phyloP scores from a whole-genome alignment of 2,888 invertebrate species.

The Ormia ochracea region DNA sequence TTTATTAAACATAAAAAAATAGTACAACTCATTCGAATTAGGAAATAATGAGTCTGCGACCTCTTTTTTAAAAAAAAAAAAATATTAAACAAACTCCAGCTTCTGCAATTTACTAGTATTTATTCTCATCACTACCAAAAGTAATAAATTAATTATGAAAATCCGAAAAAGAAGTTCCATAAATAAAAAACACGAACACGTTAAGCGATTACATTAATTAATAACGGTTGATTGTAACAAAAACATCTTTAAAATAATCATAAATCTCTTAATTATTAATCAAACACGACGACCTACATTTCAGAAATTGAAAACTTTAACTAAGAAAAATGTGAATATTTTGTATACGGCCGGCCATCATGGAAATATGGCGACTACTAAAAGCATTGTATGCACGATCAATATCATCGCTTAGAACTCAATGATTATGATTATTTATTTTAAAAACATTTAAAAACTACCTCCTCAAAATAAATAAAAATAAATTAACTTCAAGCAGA shows the following conservation, averaged over 20 bases:
- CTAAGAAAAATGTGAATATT: conserved; percentile 6
- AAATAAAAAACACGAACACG: background rate
- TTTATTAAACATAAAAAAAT: no score
- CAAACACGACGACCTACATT: conserved; percentile 45
- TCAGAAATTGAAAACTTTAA: conserved; percentile 10
- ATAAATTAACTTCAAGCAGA: conserved; percentile 6
- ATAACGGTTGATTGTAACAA: conserved; percentile 14
- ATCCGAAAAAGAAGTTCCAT: conserved; percentile 1
- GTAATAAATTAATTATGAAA: background rate
- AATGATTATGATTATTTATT: conserved; percentile 23
- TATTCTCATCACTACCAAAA: background rate
- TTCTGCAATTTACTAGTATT: background rate
- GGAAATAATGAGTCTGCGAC: no score
- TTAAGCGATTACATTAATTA: conserved; percentile 32
- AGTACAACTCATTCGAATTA: no score
- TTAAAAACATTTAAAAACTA: conserved; percentile 51
- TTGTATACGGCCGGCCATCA: conserved; percentile 13
- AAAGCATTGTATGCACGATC: background rate
- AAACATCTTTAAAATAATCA: conserved; percentile 24
- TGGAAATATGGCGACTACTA: background rate
- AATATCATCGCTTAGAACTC: background rate
- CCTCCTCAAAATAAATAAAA: background rate
- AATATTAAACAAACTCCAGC: background rate
- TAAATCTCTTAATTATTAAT: conserved; percentile 50
- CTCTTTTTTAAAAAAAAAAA: no score